Percentiles rank a stretch among this genome's conserved stretches.
Conservation (phyloP, 2,113 vertebrate genomes). For the Chelonoidis abingdonii region DNA sequence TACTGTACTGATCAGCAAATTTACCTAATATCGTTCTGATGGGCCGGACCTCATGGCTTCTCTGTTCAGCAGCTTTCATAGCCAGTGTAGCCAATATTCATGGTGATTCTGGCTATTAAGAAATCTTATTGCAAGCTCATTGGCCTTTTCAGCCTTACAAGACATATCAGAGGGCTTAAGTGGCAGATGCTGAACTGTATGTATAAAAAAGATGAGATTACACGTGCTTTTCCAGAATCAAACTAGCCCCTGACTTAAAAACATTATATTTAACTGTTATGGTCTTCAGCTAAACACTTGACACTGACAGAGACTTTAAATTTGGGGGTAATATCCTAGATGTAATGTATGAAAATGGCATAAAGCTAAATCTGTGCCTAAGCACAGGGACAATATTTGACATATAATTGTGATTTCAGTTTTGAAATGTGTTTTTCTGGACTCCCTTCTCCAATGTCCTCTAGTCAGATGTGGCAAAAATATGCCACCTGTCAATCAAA, state of each 20-base stretch:
- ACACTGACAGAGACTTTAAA: accelerated
- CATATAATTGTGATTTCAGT: not conserved
- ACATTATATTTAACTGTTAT: not conserved
- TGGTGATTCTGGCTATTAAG: slow-evolving; percentile 32
- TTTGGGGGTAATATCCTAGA: not conserved
- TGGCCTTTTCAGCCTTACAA: slow-evolving; percentile 50
- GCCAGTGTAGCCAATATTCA: not conserved
- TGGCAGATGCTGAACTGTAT: not conserved
- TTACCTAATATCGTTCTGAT: slow-evolving; percentile 70
- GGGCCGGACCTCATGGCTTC: slow-evolving; percentile 63
- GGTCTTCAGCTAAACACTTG: not conserved
- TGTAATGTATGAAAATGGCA: not conserved
- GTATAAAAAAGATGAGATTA: not conserved
- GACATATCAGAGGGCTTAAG: not conserved
- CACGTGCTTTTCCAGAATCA: not conserved
- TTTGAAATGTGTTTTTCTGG: not conserved
- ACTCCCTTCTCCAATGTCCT: not conserved
- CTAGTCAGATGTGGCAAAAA: accelerated
- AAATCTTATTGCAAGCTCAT: slow-evolving; percentile 80
- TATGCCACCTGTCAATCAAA: accelerated
- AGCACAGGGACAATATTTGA: not conserved
- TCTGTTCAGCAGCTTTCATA: slow-evolving; percentile 55
- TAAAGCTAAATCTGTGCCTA: not conserved
- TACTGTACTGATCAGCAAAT: slow-evolving; percentile 61
- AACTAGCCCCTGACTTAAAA: not conserved